phyloP scores from a whole-genome alignment of 2,113 vertebrate species.

The Peromyscus leucopus region DNA sequence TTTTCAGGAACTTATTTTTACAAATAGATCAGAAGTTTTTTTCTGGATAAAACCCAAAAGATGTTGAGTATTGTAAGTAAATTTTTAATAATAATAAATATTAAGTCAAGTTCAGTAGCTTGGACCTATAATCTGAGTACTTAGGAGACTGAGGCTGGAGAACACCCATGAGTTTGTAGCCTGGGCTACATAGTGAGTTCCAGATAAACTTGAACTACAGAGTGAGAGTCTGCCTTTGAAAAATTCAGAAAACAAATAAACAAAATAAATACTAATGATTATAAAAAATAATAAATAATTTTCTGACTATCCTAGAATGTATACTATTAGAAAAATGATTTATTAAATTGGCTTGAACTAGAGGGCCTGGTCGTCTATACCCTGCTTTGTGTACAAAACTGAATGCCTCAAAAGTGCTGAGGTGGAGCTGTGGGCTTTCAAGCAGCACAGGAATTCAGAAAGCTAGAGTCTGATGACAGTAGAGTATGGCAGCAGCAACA shows the following conservation, averaged over 20 bases:
- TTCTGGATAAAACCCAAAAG: not conserved
- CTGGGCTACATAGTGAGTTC: not conserved
- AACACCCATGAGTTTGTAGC: not conserved
- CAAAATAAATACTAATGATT: not conserved
- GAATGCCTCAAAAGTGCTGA: not conserved
- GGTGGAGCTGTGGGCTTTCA: not conserved
- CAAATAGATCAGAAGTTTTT: not conserved
- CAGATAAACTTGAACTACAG: not conserved
- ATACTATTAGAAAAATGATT: not conserved
- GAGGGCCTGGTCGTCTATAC: not conserved
- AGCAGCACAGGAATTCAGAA: not conserved
- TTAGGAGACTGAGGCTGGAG: not conserved
- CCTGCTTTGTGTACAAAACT: not conserved
- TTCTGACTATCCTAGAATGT: not conserved
- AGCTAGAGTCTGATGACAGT: not conserved
- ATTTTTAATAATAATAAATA: not conserved
- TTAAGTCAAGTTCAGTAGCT: not conserved
- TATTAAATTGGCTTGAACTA: not conserved
- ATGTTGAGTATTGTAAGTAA: not conserved
- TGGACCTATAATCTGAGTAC: not conserved
- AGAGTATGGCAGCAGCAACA: not conserved
- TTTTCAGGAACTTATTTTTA: not conserved
- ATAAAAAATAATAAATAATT: constrained; percentile 20
- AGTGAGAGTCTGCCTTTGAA: not conserved
- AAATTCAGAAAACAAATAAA: not conserved